Percentiles rank a stretch among this genome's conserved stretches.
Evolutionary conservation across 2,888 invertebrate species (phyloP).

Genomic region (Trissolcus brochymenae): DNA sequence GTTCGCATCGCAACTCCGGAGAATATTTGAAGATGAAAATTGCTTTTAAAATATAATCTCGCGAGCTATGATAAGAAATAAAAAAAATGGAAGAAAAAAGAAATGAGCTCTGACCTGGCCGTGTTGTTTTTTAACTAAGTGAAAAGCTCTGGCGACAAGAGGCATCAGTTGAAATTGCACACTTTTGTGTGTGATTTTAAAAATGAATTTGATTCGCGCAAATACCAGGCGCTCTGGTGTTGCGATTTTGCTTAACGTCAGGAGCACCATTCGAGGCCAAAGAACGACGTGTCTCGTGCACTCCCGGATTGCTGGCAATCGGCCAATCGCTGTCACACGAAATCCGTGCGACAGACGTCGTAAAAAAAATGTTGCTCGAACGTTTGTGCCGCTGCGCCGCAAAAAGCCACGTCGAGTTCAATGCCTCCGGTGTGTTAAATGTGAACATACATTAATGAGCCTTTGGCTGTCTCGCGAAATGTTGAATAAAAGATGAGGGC

Average conservation of each 20-base stretch:
- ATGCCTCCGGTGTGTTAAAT: constrained; percentile 20
- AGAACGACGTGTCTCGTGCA: constrained; percentile 33
- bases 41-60: too few relatives aligned
- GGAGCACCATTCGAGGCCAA: constrained; percentile 34
- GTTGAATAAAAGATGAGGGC: too few relatives aligned
- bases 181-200: background rate
- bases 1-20: too few relatives aligned
- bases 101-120: too few relatives aligned
- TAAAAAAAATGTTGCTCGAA: constrained; percentile 37
- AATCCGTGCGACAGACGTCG: constrained; percentile 36
- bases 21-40: too few relatives aligned
- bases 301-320: constrained; percentile 45
- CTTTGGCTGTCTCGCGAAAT: too few relatives aligned
- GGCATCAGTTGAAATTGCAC: background rate
- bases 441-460: constrained; percentile 29
- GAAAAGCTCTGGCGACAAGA: too few relatives aligned
- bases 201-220: constrained; percentile 19
- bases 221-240: too few relatives aligned
- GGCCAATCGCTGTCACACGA: constrained; percentile 36
- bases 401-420: constrained; percentile 15
- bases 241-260: constrained; percentile 24
- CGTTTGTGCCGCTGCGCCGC: constrained; percentile 7
- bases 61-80: too few relatives aligned
- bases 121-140: too few relatives aligned
- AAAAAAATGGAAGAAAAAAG: too few relatives aligned